These are phyloP conservation scores for Sthenelais limicola DNA, from an alignment of 2,888 invertebrate species.

Conservation along the genomic window DNA sequence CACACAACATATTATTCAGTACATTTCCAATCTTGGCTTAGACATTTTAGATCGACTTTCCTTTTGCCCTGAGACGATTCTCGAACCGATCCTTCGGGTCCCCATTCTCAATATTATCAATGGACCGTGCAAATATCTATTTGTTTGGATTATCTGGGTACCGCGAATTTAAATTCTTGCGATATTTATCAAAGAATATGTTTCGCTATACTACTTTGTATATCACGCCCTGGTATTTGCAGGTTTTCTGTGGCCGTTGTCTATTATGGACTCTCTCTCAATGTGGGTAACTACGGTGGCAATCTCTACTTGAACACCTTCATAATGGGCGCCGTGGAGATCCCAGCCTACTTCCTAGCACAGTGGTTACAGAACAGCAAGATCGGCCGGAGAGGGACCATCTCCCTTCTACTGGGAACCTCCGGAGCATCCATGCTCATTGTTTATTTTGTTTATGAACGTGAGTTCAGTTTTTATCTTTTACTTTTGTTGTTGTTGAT, in stretches of 20 bases:
- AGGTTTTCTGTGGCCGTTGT: neutral
- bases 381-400: neutral
- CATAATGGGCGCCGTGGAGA: slow-evolving; percentile 23
- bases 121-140: no score
- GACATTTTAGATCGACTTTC: no score
- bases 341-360: slow-evolving; percentile 21
- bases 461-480: neutral
- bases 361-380: neutral
- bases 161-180: no score
- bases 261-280: slow-evolving; percentile 9
- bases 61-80: no score
- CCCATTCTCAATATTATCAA: no score
- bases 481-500: no score
- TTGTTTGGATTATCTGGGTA: no score
- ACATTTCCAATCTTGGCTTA: no score
- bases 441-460: neutral
- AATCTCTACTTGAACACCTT: slow-evolving; percentile 21
- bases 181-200: no score
- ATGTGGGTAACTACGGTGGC: slow-evolving; percentile 9
- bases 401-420: neutral
- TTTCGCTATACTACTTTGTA: no score
- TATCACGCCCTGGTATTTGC: neutral
- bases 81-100: no score
- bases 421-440: neutral
- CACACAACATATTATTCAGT: no score